These are phyloP conservation scores for Xenopus laevis DNA, from an alignment of 2,113 vertebrate species.

Conservation along the genomic window DNA sequence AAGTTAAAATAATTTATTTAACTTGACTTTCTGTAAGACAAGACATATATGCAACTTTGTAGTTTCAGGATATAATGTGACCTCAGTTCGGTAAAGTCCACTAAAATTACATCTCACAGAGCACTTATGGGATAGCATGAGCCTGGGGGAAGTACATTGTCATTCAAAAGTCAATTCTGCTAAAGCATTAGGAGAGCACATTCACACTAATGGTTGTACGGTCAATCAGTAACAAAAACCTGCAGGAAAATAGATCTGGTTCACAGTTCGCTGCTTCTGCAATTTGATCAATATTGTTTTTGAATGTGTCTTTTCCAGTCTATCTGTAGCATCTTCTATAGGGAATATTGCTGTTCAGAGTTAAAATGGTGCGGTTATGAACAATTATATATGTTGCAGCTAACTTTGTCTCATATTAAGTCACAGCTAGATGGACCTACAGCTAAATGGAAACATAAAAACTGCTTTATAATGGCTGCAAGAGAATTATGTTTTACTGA, in stretches of 20 bases:
- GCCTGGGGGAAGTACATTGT: constrained; percentile 52
- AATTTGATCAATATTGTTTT: constrained; percentile 64
- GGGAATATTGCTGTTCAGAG: constrained; percentile 14
- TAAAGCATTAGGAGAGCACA: constrained; percentile 53
- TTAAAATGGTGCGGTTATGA: constrained; percentile 39
- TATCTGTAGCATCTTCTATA: constrained; percentile 49
- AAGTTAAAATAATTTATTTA: constrained; percentile 29
- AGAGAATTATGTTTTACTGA: constrained; percentile 31
- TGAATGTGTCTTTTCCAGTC: constrained; percentile 53
- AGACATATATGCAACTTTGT: constrained; percentile 16
- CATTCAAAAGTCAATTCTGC: constrained; percentile 57
- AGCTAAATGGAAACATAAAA: constrained; percentile 28
- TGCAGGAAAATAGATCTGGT: constrained; percentile 54
- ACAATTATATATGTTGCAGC: constrained; percentile 37
- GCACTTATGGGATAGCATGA: constrained; percentile 41
- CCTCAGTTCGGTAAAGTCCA: constrained; percentile 49
- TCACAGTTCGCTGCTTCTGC: constrained; percentile 55
- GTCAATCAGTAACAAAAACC: constrained; percentile 52
- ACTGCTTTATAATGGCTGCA: constrained; percentile 30
- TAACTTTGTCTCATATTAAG: neutral
- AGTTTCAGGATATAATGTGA: constrained; percentile 40
- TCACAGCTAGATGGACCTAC: constrained; percentile 40
- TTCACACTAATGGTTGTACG: constrained; percentile 50
- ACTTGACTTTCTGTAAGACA: constrained; percentile 41
- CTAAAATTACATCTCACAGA: constrained; percentile 46